Percentiles rank a stretch among this genome's conserved stretches.
phyloP scores from a whole-genome alignment of 1,140 invertebrate genomes.

The Rhyacophila brunnea region DNA sequence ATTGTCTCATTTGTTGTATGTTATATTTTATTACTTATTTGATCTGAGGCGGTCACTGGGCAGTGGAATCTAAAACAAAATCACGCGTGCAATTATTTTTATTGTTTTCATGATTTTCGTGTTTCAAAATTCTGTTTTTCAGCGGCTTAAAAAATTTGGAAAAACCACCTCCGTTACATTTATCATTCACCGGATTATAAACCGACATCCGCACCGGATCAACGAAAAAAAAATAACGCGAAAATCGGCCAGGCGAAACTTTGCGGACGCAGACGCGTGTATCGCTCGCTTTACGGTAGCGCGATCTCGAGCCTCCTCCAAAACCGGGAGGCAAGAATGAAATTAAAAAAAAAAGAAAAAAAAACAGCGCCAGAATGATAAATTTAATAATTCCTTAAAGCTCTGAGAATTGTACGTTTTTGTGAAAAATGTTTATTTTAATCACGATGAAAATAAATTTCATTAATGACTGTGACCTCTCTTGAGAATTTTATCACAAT shows the following conservation, averaged over 20 bases:
- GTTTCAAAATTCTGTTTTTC: not conserved
- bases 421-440: not conserved
- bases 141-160: no score
- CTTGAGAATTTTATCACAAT: not conserved
- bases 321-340: not conserved
- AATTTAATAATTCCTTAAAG: no score
- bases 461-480: not conserved
- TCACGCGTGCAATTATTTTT: no score
- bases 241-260: conserved; percentile 14
- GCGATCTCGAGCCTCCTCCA: not conserved
- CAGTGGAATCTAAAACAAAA: no score
- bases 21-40: no score
- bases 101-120: not conserved
- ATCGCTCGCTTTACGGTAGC: no score
- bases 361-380: not conserved
- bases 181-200: not conserved
- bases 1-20: no score
- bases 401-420: not conserved
- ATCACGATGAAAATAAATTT: not conserved
- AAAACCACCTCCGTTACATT: not conserved
- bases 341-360: not conserved
- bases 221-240: conserved; percentile 6
- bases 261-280: not conserved
- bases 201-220: not conserved
- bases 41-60: no score